These are phyloP conservation scores for Timema podura DNA, from an alignment of 2,888 invertebrate genomes.

Conservation along the genomic window DNA sequence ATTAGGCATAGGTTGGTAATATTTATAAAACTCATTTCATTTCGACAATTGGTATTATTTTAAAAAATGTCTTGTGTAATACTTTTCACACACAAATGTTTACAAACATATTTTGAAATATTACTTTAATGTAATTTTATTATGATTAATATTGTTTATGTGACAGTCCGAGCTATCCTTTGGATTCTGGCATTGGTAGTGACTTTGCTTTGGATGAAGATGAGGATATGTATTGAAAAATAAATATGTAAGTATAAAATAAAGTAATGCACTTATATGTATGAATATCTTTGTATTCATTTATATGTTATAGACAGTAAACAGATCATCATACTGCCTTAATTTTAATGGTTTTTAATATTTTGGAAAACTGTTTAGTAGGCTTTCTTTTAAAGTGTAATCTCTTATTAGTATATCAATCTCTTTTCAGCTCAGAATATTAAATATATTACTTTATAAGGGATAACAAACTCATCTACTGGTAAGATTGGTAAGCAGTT, in stretches of 20 bases:
- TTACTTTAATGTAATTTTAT: constrained; percentile 10
- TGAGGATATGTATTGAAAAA: constrained; percentile 43
- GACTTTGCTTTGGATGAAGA: constrained; percentile 88
- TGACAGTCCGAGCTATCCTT: constrained; percentile 72
- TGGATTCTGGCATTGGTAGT: constrained; percentile 71
- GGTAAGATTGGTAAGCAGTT: too few relatives aligned
- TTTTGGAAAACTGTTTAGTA: neutral
- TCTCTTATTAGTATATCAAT: neutral
- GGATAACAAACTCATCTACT: too few relatives aligned
- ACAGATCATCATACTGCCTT: too few relatives aligned
- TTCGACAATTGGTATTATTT: neutral
- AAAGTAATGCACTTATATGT: neutral
- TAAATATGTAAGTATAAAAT: constrained; percentile 7
- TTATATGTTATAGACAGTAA: too few relatives aligned
- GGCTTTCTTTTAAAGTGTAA: neutral
- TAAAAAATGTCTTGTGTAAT: neutral
- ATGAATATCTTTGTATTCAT: too few relatives aligned
- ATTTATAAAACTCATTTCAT: too few relatives aligned
- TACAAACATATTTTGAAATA: neutral
- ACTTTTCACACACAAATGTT: neutral
- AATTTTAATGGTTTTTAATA: neutral
- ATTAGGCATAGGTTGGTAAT: too few relatives aligned
- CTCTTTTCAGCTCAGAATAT: too few relatives aligned
- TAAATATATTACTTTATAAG: too few relatives aligned
- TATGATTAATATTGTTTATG: constrained; percentile 23